phyloP scores from a whole-genome alignment of 2,797 vertebrate species.

The Megalops cyprinoides region DNA sequence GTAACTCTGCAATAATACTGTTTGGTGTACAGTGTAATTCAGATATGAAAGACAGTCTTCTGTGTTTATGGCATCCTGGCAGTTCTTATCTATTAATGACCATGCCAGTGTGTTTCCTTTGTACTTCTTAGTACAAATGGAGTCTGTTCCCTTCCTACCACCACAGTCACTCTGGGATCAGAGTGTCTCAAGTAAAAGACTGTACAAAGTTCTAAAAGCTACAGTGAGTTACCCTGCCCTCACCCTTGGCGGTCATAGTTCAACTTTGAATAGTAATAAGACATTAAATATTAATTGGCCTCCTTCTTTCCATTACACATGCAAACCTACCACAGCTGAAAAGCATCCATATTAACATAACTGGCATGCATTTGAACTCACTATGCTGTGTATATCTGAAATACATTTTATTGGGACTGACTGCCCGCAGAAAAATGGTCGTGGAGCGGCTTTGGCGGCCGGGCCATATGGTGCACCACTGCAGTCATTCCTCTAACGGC shows the following conservation, averaged over 20 bases:
- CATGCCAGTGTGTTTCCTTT: slow-evolving; percentile 51
- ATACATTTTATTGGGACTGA: background rate
- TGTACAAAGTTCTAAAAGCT: slow-evolving; percentile 52
- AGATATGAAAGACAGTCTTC: slow-evolving; percentile 4
- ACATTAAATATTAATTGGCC: slow-evolving; percentile 62
- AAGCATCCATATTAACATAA: slow-evolving; percentile 1
- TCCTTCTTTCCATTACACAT: slow-evolving; percentile 44
- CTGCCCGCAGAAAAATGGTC: background rate
- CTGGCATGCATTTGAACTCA: background rate
- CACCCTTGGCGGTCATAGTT: slow-evolving; percentile 51
- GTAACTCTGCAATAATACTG: background rate
- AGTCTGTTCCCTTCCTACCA: slow-evolving; percentile 55
- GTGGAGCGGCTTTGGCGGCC: background rate
- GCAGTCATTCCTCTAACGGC: slow-evolving; percentile 43
- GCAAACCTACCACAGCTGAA: background rate
- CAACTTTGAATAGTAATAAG: slow-evolving; percentile 64
- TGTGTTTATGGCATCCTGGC: background rate
- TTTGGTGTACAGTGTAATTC: background rate
- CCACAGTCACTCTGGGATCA: slow-evolving; percentile 55
- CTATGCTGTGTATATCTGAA: background rate
- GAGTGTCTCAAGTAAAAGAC: slow-evolving; percentile 56
- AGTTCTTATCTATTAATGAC: background rate
- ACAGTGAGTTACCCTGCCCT: slow-evolving; percentile 36
- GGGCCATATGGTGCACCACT: background rate
- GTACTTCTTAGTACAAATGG: slow-evolving; percentile 52